Base-by-base conservation (phyloP, 2,888 invertebrate genomes). In the Drosophila peninsularis region DNA sequence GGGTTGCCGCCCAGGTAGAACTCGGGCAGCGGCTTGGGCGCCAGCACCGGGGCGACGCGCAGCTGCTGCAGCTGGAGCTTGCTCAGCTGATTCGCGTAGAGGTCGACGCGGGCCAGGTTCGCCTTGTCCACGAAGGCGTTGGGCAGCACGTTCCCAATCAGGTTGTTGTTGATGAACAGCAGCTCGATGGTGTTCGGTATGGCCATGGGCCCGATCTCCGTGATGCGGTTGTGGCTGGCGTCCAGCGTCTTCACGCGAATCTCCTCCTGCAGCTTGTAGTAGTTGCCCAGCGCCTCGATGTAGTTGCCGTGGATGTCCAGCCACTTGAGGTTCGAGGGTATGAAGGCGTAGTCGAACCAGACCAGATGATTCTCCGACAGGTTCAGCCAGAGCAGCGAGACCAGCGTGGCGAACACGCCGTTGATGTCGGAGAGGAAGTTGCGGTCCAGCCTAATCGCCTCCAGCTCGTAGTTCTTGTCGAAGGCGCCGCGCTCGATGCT, bases 1-100 rank as follows among this genome's bases (percentile, higher is more conserved):
- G 98, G 98, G 93, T 98, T 98, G 50, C 97, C 97, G 62, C 97
- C 97, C 78, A 98, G 94, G 92, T 97, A 97, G 92, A 98, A 96
- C 92, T 98, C 97, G 0, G 98, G 97, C 82, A 97, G 92, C 17
- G 95, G 94, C 89, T 95, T 95, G 0, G 89, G 80, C 19, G 96
- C 94, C 5, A 88, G 78, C 85, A 96, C 95, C 53, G 95, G 94
- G 19, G 95, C 94, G 80, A 97, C 93, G 56, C 97, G 94, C 76
- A 98, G 93, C 80, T 97, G 96, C 88, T 96, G 96, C 83, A 97
- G 92, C 88, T 97, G 97, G 93, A 98, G 93, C 88, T 95, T 96
- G 86, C 95, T 95, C 91, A 98, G 93, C 92, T 96, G 96, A 92
- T 98, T 98, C 27, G 97, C 97, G 91, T 97, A 97, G 94, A 98